These are phyloP conservation scores for Pseudomyrmex flavicornis DNA, from an alignment of 1,140 invertebrate genomes.

Conservation along the genomic window DNA sequence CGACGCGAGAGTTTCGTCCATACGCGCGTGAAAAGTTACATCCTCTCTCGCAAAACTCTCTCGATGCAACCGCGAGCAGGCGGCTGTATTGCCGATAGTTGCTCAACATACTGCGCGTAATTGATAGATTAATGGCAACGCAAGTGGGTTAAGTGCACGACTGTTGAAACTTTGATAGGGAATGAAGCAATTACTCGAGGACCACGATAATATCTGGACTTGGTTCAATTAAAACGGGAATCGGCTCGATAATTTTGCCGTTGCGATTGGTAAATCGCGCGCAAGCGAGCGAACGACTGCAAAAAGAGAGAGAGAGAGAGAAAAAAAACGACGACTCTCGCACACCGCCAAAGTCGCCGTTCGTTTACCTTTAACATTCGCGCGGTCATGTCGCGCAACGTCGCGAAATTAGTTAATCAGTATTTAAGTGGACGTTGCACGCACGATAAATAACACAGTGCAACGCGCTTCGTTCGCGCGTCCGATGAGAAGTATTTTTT, in stretches of 20 bases:
- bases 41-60: constrained; percentile 33
- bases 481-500: not conserved
- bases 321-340: not conserved
- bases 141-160: constrained; percentile 61
- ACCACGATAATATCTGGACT: constrained; percentile 52
- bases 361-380: constrained; percentile 53
- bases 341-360: not conserved
- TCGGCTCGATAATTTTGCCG: constrained; percentile 41
- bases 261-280: constrained; percentile 46
- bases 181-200: constrained; percentile 57
- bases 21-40: constrained; percentile 14
- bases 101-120: constrained; percentile 54
- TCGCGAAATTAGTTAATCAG: constrained; percentile 59
- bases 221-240: constrained; percentile 57
- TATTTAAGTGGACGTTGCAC: constrained; percentile 63
- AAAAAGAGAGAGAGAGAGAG: not conserved
- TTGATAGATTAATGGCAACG: constrained; percentile 65
- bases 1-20: not conserved
- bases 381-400: constrained; percentile 40
- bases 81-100: constrained; percentile 29
- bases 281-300: not conserved
- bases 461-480: not conserved
- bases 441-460: constrained; percentile 33
- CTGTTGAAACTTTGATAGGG: constrained; percentile 57
- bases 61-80: constrained; percentile 10